Base-by-base conservation (phyloP, 2,888 invertebrate genomes). In the Spodoptera exigua region DNA sequence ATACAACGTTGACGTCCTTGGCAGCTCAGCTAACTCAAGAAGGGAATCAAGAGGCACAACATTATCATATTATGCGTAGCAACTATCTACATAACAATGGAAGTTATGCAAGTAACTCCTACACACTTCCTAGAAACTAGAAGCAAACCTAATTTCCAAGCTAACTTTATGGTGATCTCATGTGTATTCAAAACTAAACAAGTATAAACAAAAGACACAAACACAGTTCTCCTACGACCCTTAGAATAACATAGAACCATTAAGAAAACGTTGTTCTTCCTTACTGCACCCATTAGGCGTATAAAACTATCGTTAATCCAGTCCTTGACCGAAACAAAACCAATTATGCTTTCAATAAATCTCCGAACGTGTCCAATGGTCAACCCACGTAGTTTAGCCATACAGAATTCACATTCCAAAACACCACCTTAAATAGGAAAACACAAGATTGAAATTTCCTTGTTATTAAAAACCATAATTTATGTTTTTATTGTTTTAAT, bases 341-440 rank as follows among this genome's bases (percentile, higher is more conserved):
- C 89, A 90, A 90, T 90, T 90, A 89, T 86, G 84, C 84, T 84
- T 81, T 82, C 82, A 80, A 89, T 91, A 90, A 91, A 90, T 90
- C 90, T 90, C 84, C 67, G 74, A 76, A 80, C 80, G 80, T 80
- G 82, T 79, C 82, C 81, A 70, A 51, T 76, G 83, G 82, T 76
- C 79, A 82, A 68, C 78, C 80, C 72, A 78, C 76, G 74, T 80
- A 80, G 74, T 83, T 79, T 36, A 75, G 74, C 58, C 63, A 71
- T 74, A 59, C 18, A 17, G 44, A 13, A 32, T 60, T 18, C 32
- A 47, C 7, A 58, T 51, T 44, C 41, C 54, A 48, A 78, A 71
- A 73, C 41, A 60, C 18, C 32, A 79, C 78, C 61, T 54, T 76
- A 67, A 44, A 18, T 3, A 17, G 14, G 4, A 36, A 11, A 37